Conservation (phyloP, 1,140 invertebrate genomes). For the Episyrphus balteatus region DNA sequence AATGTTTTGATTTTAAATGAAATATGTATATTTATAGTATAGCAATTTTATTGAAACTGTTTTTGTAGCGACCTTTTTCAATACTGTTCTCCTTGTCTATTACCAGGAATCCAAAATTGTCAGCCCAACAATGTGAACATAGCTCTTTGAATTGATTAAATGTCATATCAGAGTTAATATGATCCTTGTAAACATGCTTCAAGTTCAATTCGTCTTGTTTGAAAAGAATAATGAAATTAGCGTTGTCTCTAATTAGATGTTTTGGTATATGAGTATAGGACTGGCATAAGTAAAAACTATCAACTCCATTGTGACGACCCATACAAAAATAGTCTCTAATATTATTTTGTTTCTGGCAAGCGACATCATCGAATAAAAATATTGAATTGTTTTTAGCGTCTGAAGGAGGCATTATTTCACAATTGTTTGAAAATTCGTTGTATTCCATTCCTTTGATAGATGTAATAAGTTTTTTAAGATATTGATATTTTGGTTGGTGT, state of each 20-base stretch:
- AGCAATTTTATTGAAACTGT: slow-evolving; percentile 13
- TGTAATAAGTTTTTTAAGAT: slow-evolving; percentile 19
- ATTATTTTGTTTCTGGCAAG: slow-evolving; percentile 30
- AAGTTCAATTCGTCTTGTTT: slow-evolving; percentile 37
- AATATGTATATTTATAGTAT: too few species aligned
- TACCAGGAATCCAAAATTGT: slow-evolving; percentile 20
- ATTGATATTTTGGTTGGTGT: slow-evolving; percentile 29
- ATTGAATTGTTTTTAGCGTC: slow-evolving; percentile 21
- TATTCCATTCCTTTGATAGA: slow-evolving; percentile 19
- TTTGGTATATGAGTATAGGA: slow-evolving; percentile 35
- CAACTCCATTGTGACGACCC: slow-evolving; percentile 28
- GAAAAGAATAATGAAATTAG: slow-evolving; percentile 33
- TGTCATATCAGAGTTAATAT: slow-evolving; percentile 32
- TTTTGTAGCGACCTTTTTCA: slow-evolving; percentile 22
- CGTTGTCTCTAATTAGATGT: slow-evolving; percentile 37
- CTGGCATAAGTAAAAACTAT: slow-evolving; percentile 32
- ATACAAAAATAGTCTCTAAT: slow-evolving; percentile 32
- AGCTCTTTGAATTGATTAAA: slow-evolving; percentile 26
- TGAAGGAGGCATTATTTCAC: slow-evolving; percentile 14
- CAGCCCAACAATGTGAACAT: slow-evolving; percentile 24
- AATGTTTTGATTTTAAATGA: too few species aligned
- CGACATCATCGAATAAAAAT: slow-evolving; percentile 35
- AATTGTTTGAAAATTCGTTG: slow-evolving; percentile 20
- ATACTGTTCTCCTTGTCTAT: slow-evolving; percentile 23
- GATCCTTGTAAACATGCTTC: slow-evolving; percentile 35